Base-by-base conservation (phyloP, 2,113 vertebrate genomes). In the Himantopus leucocephalus region DNA sequence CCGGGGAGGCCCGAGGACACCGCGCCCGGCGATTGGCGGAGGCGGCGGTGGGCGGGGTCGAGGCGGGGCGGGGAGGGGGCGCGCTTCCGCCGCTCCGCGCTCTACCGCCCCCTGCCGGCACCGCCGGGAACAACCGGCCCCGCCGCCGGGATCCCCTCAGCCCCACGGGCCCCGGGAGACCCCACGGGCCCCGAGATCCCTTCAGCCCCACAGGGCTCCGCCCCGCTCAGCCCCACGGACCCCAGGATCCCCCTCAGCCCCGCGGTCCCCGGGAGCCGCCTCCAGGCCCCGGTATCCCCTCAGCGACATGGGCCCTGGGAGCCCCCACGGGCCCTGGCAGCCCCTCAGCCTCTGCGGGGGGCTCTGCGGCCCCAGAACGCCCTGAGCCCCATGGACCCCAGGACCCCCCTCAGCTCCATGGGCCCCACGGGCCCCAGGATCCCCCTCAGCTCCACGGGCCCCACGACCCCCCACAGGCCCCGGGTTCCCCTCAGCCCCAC, bases 91-190 rank as follows among this genome's bases (percentile, higher is more conserved):
- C 45, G 45, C 4, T 10, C 11, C 17, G 17, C 71, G 7, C 45
- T 77, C 8, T 64, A 41, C 6, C 63, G 82, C 76, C 76, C 52
- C 82, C 88, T 60, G 56, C 5, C 50, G 73, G 83, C 1, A 5
- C 35, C 18, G 6, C 32, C 9, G 32, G 15, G 14, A 55, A 15
- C 20, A 12, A 7, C 24, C 14, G 30, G 14, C 58, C 55, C 34
- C 12, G 14, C 17, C 22, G 5, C 60, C 35, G 24, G 21, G 22
- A 23, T 11, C 16, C 37, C 50, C 35, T 9, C 13, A 32, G 64
- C 9, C 41, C 27, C 16, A 1, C 10, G 8, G 16, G 8, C 39
- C 6, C 41, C 8, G 5, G 8, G 26, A n/a, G 39, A 4, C 5
- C 37, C 37, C 24, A 27, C 14, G 14, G 32, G 3, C 13, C 23